Percentiles rank a stretch among this genome's conserved stretches.
phyloP scores from a whole-genome alignment of 1,140 invertebrate genomes.

The Eriocheir sinensis region DNA sequence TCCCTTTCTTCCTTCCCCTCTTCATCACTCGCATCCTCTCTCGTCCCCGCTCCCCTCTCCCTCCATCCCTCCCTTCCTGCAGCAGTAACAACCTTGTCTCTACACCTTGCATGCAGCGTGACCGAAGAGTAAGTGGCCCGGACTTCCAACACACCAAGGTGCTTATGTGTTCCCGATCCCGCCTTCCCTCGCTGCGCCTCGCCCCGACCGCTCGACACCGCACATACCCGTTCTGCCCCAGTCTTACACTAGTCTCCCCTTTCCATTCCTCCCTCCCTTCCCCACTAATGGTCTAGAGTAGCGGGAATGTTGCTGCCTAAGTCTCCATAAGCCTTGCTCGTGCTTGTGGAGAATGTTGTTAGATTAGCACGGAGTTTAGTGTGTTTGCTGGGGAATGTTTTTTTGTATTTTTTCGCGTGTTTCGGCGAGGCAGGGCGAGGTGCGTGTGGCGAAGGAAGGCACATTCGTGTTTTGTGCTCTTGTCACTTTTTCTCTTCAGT shows the following conservation, averaged over 20 bases:
- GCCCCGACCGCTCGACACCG: neutral
- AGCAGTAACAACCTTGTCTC: constrained; percentile 38
- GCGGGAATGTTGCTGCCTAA: too few relatives aligned
- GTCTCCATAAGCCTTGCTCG: neutral
- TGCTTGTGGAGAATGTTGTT: neutral
- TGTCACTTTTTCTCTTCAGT: neutral
- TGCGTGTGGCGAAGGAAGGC: neutral
- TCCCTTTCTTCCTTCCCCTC: neutral
- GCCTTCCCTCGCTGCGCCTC: neutral
- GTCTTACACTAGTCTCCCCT: neutral
- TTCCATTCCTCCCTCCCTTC: neutral
- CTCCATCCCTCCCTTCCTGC: neutral
- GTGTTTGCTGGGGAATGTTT: too few relatives aligned
- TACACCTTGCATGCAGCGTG: constrained; percentile 71
- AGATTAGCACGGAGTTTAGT: neutral
- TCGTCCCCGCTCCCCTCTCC: neutral
- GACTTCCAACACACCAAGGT: constrained; percentile 59
- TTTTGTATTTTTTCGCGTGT: too few relatives aligned
- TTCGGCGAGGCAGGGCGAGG: neutral
- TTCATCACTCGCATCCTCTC: neutral
- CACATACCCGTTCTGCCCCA: neutral
- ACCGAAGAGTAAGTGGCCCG: constrained; percentile 63
- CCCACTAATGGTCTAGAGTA: neutral
- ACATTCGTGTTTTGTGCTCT: constrained; percentile 14
- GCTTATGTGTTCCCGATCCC: constrained; percentile 20